Evolutionary conservation across 2,797 vertebrate species (phyloP).

Genomic region (Pampus argenteus): DNA sequence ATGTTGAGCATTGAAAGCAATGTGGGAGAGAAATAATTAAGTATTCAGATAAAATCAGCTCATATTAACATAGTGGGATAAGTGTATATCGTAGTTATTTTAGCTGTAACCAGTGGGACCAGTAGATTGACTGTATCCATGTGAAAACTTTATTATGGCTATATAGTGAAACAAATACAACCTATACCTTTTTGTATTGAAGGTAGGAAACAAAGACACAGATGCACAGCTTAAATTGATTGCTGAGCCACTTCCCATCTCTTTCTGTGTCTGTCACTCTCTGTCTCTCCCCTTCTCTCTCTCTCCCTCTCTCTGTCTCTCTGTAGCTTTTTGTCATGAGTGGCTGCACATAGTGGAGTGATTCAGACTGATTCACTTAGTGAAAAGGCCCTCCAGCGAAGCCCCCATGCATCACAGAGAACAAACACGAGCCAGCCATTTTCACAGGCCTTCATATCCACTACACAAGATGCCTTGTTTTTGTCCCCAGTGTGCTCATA

Average conservation of each 20-base stretch:
- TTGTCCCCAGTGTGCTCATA: constrained; percentile 13
- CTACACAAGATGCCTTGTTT: constrained; percentile 26
- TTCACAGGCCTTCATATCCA: constrained; percentile 54
- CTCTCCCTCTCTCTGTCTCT: constrained; percentile 51
- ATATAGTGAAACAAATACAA: constrained; percentile 3
- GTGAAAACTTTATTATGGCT: constrained; percentile 8
- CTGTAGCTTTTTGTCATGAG: constrained; percentile 67
- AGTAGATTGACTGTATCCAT: constrained; percentile 14
- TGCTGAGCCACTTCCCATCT: constrained; percentile 66
- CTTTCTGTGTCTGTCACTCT: constrained; percentile 57
- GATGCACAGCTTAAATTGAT: constrained; percentile 59
- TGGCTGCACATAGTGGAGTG: constrained; percentile 75
- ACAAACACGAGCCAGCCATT: constrained; percentile 66
- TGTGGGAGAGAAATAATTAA: constrained; percentile 15
- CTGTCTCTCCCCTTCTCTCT: constrained; percentile 48
- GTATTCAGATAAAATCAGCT: constrained; percentile 35
- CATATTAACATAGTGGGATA: constrained; percentile 4
- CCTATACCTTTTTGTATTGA: constrained; percentile 13
- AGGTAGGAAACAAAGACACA: constrained; percentile 59
- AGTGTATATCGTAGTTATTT: constrained; percentile 35
- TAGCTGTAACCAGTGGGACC: constrained; percentile 20
- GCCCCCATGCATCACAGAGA: constrained; percentile 60
- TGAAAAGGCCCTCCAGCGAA: constrained; percentile 71
- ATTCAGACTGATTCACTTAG: constrained; percentile 79
- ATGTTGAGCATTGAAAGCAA: constrained; percentile 56